Base-by-base conservation (phyloP, 2,888 invertebrate species). In the Drosophila pegasa region DNA sequence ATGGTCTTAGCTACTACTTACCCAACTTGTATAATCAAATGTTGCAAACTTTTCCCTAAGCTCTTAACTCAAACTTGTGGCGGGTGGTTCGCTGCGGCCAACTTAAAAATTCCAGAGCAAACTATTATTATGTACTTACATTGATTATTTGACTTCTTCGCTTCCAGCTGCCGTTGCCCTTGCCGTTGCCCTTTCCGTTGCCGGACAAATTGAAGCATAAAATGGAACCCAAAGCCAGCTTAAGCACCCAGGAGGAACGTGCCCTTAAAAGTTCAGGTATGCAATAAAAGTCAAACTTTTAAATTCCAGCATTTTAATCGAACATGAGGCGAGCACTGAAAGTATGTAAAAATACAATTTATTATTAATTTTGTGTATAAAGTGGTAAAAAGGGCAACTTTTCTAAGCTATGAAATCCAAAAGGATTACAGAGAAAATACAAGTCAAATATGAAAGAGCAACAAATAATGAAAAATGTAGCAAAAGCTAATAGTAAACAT, bases 231-330 rank as follows among this genome's bases (percentile, higher is more conserved):
- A 91, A 91, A 89, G 74, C 86, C 75, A 91, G 88, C 80, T 86
- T 89, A 82, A 84, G 88, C 74, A 64, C 87, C 71, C 90, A 90
- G 67, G 92, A 91, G 69, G 91, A 91, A 69, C 89, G 91, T 66
- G 84, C 90, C 51, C 75, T 89, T 50, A 91, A 91, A 84, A 89
- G 88, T 83, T 90, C 88, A 80, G 91, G 91, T 91, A 88, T 87
- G 90, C 75, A 62, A 72, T 70, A 66, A 68, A 71, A 78, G 69
- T 65, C 62, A 16, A 65, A 76, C 33, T 55, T 72, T 50, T 38
- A 3, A 37, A 29, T 40, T 41, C 27, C 16, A 37, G 25, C 47
- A 38, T 41, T 38, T 41, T 10, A 27, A 47, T 25, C 31, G 50
- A 51, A 35, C 25, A 27, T 38, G 27, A 38, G 12, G 18, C 20